Percentiles rank a stretch among this genome's conserved stretches.
Evolutionary conservation across 2,888 invertebrate species (phyloP).

Genomic region (Drosophila merina): DNA sequence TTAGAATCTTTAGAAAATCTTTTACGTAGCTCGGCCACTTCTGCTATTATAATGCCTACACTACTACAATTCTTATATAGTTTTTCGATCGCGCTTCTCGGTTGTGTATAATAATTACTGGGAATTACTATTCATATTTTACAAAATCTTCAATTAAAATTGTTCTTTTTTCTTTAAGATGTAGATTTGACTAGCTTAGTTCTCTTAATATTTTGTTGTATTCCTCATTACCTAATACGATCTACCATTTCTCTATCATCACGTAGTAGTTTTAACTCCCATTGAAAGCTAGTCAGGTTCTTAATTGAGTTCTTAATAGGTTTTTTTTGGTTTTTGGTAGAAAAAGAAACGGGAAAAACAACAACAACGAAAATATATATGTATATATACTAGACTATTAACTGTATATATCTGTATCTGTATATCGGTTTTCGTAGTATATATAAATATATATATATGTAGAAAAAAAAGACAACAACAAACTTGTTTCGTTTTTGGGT

Average conservation of each 20-base stretch:
- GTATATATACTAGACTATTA: conserved; percentile 20
- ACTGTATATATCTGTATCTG: conserved; percentile 17
- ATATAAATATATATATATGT: conserved; percentile 46
- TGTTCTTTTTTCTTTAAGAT: conserved; percentile 42
- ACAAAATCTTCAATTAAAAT: conserved; percentile 75
- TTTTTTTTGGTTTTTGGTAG: conserved; percentile 19
- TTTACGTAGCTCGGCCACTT: conserved; percentile 75
- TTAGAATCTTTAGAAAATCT: conserved; percentile 74
- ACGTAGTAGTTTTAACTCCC: conserved; percentile 44
- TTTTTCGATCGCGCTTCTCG: conserved; percentile 36
- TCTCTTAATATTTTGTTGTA: conserved; percentile 8
- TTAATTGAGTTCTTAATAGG: conserved; percentile 64
- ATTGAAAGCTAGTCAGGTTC: conserved; percentile 74
- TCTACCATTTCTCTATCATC: conserved; percentile 31
- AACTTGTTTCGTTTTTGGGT: conserved; percentile 27
- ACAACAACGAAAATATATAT: conserved; percentile 40
- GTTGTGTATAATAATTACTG: conserved; percentile 51
- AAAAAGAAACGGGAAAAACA: conserved; percentile 43
- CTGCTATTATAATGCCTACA: conserved; percentile 59
- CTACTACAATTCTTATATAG: conserved; percentile 7
- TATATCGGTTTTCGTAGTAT: conserved; percentile 22
- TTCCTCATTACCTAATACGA: conserved; percentile 8
- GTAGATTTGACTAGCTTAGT: conserved; percentile 43
- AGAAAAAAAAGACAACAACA: conserved; percentile 54
- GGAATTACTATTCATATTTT: conserved; percentile 60